Evolutionary conservation across 2,113 vertebrate species (phyloP).

Genomic region (Halichoerus grypus): DNA sequence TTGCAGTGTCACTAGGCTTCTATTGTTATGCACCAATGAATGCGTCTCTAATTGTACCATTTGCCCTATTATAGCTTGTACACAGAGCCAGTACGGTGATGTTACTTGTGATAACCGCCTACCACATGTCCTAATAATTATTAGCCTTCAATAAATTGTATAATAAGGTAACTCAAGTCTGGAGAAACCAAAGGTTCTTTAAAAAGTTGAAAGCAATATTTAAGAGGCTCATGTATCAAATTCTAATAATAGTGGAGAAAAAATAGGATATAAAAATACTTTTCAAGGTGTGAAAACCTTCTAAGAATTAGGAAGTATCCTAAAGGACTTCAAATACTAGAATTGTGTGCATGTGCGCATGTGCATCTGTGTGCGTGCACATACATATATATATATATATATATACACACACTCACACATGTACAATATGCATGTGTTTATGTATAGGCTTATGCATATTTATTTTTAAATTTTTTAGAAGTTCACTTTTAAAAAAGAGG

Average conservation of each 20-base stretch:
- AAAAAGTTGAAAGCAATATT: slow-evolving; percentile 85
- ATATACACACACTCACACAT: background rate
- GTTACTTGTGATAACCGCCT: slow-evolving; percentile 87
- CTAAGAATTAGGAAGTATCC: slow-evolving; percentile 24
- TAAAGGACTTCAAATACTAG: background rate
- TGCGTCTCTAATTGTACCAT: slow-evolving; percentile 90
- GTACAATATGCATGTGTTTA: background rate
- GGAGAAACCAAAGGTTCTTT: slow-evolving; percentile 84
- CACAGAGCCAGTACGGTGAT: slow-evolving; percentile 86
- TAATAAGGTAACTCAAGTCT: slow-evolving; percentile 85
- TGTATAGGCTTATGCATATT: background rate
- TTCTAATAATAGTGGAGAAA: slow-evolving; percentile 73
- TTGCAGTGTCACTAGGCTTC: slow-evolving; percentile 90
- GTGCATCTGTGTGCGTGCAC: background rate
- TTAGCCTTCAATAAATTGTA: slow-evolving; percentile 88
- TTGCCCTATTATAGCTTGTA: slow-evolving; percentile 90
- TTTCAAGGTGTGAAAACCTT: slow-evolving; percentile 67
- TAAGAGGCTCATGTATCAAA: slow-evolving; percentile 77
- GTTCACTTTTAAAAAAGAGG: background rate
- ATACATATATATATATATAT: background rate
- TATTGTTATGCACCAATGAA: slow-evolving; percentile 90
- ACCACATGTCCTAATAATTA: slow-evolving; percentile 89
- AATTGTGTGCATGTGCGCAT: background rate
- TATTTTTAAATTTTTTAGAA: slow-evolving; percentile 54
- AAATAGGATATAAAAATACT: slow-evolving; percentile 67